A percentile compares a stretch with the other conserved stretches of the same genome.
Evolutionary conservation across 2,113 vertebrate genomes (phyloP).

Genomic region (Drymodes brunneopygia): DNA sequence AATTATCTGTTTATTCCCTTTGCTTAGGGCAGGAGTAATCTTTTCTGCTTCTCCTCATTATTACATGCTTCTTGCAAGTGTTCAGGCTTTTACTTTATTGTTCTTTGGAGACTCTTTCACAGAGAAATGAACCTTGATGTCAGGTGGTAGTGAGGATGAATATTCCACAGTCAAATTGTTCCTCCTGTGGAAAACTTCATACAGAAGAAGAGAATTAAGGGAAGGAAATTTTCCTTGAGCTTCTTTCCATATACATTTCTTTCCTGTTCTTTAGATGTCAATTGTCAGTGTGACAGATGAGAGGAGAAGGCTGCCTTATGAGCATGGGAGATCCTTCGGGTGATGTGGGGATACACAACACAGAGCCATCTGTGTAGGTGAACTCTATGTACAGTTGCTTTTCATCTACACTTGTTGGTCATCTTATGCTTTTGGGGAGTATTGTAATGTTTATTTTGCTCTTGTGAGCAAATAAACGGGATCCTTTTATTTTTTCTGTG

Average conservation of each 20-base stretch:
- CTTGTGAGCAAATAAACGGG: background rate
- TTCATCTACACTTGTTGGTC: background rate
- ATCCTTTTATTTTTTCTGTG: background rate
- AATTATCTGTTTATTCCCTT: background rate
- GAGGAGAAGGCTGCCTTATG: background rate
- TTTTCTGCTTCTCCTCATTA: background rate
- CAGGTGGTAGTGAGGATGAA: slow-evolving; percentile 24
- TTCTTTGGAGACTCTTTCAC: slow-evolving; percentile 33
- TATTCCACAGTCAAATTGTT: slow-evolving; percentile 21
- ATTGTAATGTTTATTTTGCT: background rate
- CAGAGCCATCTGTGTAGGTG: background rate
- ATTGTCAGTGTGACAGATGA: background rate
- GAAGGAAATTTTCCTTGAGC: background rate
- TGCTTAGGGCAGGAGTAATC: background rate
- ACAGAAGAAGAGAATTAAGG: background rate
- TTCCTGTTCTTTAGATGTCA: background rate
- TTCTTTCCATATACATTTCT: background rate
- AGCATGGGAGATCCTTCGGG: background rate
- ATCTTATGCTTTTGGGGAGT: background rate
- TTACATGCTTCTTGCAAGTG: slow-evolving; percentile 5
- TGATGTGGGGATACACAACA: background rate
- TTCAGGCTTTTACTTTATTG: slow-evolving; percentile 39
- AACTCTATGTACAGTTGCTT: background rate
- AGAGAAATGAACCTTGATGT: slow-evolving; percentile 48
- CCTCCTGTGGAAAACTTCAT: background rate